A percentile compares a stretch with the other conserved stretches of the same genome.
Conservation (phyloP, 2,888 invertebrate species). For the Yponomeuta malinellus region DNA sequence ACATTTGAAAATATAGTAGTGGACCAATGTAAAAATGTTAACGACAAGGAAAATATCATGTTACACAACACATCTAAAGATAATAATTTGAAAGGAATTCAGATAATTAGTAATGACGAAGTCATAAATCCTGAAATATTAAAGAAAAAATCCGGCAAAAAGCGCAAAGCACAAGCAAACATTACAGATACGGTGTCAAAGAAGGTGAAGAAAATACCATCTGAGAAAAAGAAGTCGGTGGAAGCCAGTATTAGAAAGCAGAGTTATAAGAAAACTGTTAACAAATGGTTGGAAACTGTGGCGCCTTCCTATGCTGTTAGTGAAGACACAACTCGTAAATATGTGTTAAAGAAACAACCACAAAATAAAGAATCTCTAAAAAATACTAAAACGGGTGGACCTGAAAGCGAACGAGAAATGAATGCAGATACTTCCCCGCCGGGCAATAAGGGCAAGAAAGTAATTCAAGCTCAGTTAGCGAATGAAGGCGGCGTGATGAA, state of each 20-base stretch:
- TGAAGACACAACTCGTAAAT: slow-evolving; percentile 17
- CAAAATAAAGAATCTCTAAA: not conserved
- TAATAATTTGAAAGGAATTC: not conserved
- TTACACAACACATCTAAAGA: not conserved
- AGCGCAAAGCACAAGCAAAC: slow-evolving; percentile 26
- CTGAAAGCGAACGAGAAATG: not conserved
- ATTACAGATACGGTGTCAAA: slow-evolving; percentile 26
- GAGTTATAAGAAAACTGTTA: slow-evolving; percentile 46
- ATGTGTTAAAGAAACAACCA: not conserved
- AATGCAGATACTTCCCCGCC: slow-evolving; percentile 19
- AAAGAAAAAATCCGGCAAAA: slow-evolving; percentile 19
- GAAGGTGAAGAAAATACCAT: slow-evolving; percentile 30
- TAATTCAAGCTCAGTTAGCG: slow-evolving; percentile 48
- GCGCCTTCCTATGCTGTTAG: slow-evolving; percentile 27
- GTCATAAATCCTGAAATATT: not conserved
- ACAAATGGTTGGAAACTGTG: slow-evolving; percentile 49
- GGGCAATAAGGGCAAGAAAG: slow-evolving; percentile 31
- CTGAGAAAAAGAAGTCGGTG: slow-evolving; percentile 18
- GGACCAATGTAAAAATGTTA: not conserved
- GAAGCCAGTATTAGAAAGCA: slow-evolving; percentile 36
- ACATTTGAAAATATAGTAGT: not conserved
- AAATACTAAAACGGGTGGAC: slow-evolving; percentile 16
- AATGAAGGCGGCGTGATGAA: slow-evolving; percentile 63
- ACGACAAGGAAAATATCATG: not conserved
- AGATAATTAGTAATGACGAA: slow-evolving; percentile 6